Evolutionary conservation across 1,140 invertebrate genomes (phyloP).

Genomic region (Rhopalosiphum maidis): DNA sequence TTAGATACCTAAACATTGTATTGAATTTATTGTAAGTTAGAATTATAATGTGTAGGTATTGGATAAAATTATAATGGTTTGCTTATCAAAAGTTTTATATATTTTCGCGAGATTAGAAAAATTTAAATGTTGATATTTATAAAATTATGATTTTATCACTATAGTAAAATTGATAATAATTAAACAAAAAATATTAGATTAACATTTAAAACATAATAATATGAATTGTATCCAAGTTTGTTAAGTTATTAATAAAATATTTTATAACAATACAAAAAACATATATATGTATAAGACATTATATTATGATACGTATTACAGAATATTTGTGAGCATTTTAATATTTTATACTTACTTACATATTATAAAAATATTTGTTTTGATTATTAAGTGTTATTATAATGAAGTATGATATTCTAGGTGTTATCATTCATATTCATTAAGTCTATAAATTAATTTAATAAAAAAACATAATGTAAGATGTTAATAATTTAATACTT

Average conservation of each 20-base stretch:
- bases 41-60: not conserved
- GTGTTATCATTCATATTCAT: no score
- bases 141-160: not conserved
- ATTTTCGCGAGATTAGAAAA: not conserved
- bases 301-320: no score
- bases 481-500: no score
- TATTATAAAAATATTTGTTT: not conserved
- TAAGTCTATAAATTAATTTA: no score
- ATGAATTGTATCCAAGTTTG: not conserved
- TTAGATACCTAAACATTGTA: not conserved
- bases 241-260: not conserved
- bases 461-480: no score
- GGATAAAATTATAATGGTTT: not conserved
- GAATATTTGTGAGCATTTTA: not conserved
- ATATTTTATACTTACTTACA: not conserved
- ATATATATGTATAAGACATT: no score
- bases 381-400: not conserved
- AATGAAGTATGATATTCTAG: no score
- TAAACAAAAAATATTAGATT: not conserved
- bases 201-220: not conserved
- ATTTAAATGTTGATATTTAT: not conserved
- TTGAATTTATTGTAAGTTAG: not conserved
- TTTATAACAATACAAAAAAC: no score
- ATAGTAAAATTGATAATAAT: not conserved
- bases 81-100: not conserved